A percentile compares a stretch with the other conserved stretches of the same genome.
These are phyloP conservation scores for Pseudomyrmex flavicornis DNA, from an alignment of 1,140 invertebrate species.

Conservation along the genomic window DNA sequence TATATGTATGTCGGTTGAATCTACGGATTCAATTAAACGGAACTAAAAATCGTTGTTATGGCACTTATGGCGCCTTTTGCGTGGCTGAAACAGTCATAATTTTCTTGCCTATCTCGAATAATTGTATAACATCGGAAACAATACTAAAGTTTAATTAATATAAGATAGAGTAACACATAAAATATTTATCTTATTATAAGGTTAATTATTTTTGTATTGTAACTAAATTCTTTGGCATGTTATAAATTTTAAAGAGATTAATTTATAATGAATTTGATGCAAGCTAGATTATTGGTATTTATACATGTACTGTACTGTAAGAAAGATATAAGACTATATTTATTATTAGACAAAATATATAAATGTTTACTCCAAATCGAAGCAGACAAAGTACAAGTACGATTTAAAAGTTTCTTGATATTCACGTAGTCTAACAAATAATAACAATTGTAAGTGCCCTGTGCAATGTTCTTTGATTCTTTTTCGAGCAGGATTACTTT, in stretches of 20 bases:
- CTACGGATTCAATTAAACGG: slow-evolving; percentile 49
- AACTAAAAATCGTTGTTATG: slow-evolving; percentile 34
- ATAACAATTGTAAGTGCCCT: too few species aligned
- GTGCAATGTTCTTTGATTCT: not conserved
- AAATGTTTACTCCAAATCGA: not conserved
- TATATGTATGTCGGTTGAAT: not conserved
- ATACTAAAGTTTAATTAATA: slow-evolving; percentile 18
- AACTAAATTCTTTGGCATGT: not conserved
- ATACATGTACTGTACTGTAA: too few species aligned
- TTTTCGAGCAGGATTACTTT: not conserved
- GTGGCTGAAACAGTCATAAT: slow-evolving; percentile 4
- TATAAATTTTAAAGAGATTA: not conserved
- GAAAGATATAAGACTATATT: not conserved
- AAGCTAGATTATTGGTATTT: not conserved
- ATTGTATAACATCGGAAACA: not conserved
- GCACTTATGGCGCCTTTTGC: not conserved
- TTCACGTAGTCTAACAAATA: too few species aligned
- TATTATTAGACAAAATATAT: not conserved
- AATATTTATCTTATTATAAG: not conserved
- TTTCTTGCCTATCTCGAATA: slow-evolving; percentile 12
- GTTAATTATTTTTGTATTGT: not conserved
- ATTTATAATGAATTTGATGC: not conserved
- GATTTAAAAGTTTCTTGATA: too few species aligned
- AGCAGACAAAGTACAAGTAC: too few species aligned
- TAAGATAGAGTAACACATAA: not conserved